phyloP scores from a whole-genome alignment of 2,888 invertebrate genomes.

The Baccha elongata region DNA sequence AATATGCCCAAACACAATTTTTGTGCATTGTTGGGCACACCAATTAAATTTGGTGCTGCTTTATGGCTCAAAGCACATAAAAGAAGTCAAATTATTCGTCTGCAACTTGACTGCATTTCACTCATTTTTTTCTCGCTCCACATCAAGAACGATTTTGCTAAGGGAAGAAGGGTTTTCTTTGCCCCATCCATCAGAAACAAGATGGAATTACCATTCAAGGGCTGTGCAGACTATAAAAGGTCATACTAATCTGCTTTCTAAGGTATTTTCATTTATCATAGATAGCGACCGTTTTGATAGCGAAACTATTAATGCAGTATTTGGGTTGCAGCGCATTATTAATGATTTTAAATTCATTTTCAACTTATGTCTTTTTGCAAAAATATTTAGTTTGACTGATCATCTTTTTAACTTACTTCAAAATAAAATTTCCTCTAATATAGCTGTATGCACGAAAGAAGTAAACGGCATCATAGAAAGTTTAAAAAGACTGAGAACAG shows the following conservation, averaged over 20 bases:
- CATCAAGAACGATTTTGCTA: background rate
- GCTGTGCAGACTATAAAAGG: background rate
- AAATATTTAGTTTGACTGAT: background rate
- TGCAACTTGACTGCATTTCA: constrained; percentile 1
- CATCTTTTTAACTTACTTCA: background rate
- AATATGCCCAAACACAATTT: background rate
- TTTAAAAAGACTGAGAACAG: background rate
- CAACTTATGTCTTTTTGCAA: background rate
- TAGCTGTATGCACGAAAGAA: background rate
- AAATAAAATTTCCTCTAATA: background rate
- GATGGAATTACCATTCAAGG: constrained; percentile 13
- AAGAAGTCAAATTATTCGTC: background rate
- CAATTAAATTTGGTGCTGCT: background rate
- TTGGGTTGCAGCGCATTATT: background rate
- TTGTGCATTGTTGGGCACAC: background rate
- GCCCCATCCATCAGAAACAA: background rate
- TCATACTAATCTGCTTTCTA: background rate
- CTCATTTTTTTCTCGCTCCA: background rate
- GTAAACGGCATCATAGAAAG: background rate
- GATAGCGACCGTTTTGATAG: background rate
- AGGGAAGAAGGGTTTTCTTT: constrained; percentile 4
- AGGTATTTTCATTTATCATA: background rate
- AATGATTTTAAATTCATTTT: background rate
- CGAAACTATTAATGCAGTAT: background rate
- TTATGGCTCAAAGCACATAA: constrained; percentile 4